These are phyloP conservation scores for Raja brachyura DNA, from an alignment of 2,113 vertebrate genomes.

Conservation along the genomic window DNA sequence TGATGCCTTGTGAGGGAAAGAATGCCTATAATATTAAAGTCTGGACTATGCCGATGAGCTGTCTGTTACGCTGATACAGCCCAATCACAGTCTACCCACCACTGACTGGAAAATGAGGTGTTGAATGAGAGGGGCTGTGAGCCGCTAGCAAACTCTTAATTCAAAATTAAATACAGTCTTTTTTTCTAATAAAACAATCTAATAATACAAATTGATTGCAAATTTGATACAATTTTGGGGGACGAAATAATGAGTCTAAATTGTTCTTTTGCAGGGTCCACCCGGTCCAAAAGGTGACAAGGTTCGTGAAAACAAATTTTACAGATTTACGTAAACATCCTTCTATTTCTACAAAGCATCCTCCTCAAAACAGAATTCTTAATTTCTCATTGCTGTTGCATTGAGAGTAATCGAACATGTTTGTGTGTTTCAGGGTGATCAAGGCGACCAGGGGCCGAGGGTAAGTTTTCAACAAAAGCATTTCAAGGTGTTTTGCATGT, in stretches of 20 bases:
- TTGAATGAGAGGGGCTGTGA: neutral
- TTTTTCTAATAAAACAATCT: neutral
- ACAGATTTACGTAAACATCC: neutral
- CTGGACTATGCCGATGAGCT: neutral
- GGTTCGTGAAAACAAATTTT: slow-evolving; percentile 62
- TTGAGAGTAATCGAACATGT: slow-evolving; percentile 50
- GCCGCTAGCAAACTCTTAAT: neutral
- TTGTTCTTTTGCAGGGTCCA: slow-evolving; percentile 66
- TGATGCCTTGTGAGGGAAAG: neutral
- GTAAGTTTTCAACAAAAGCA: slow-evolving; percentile 64
- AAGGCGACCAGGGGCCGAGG: slow-evolving; percentile 98
- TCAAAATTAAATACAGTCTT: neutral
- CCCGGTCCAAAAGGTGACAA: slow-evolving; percentile 90
- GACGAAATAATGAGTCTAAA: neutral
- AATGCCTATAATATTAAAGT: neutral
- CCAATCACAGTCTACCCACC: no score
- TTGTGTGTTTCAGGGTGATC: slow-evolving; percentile 79
- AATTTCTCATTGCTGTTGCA: slow-evolving; percentile 46
- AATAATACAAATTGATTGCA: neutral
- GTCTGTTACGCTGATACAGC: neutral
- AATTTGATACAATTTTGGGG: neutral
- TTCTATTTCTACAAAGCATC: neutral
- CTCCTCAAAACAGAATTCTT: neutral
- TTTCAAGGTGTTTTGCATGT: neutral
- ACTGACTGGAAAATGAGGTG: neutral